Conservation (phyloP, 2,888 invertebrate genomes). For the Augiades crinisus region DNA sequence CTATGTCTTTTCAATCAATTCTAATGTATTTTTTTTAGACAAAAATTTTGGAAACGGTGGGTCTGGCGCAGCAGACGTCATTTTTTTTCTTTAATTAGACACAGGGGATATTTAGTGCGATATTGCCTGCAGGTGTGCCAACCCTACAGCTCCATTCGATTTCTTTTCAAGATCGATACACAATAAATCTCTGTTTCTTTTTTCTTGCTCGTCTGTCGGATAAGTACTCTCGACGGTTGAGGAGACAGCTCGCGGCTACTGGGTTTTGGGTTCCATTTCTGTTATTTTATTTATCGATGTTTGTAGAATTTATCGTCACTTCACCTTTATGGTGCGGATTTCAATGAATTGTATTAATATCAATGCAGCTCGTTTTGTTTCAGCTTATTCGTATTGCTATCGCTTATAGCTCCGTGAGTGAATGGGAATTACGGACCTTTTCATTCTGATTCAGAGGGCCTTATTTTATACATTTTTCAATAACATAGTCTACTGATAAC, state of each 20-base stretch:
- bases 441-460: no score
- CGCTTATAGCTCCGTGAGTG: no score
- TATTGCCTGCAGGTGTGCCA: neutral
- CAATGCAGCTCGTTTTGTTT: constrained; percentile 19
- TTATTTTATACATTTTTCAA: no score
- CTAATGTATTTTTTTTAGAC: no score
- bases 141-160: constrained; percentile 48
- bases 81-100: neutral
- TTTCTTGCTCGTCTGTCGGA: constrained; percentile 49
- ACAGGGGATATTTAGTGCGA: no score
- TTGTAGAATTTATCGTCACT: constrained; percentile 53
- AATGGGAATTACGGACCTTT: no score
- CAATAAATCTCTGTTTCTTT: constrained; percentile 63
- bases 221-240: constrained; percentile 50
- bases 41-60: no score
- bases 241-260: constrained; percentile 62
- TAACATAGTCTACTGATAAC: no score
- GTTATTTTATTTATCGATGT: constrained; percentile 47
- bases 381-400: neutral
- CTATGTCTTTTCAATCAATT: no score
- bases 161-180: constrained; percentile 67
- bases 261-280: constrained; percentile 52
- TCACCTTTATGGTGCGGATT: constrained; percentile 47
- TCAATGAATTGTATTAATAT: constrained; percentile 51
- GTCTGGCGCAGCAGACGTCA: no score